phyloP scores from a whole-genome alignment of 53 echinoderm and acorn worm genomes.

The Temnopleurus reevesii region DNA sequence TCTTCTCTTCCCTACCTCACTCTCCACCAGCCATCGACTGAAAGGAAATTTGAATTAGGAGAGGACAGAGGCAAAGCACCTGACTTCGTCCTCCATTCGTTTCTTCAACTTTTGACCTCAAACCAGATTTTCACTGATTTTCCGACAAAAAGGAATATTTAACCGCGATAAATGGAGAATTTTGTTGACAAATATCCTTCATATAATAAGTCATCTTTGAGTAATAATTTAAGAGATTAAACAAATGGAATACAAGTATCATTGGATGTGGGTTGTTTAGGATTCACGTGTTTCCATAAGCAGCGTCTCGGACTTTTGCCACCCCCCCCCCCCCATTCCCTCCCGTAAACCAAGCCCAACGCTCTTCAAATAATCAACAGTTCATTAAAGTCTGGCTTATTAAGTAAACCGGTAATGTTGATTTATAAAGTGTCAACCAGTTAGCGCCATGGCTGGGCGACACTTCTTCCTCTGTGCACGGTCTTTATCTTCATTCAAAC shows the following conservation, averaged over 20 bases:
- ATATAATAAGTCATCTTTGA: no score
- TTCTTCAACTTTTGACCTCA: slow-evolving; percentile 53
- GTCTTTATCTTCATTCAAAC: slow-evolving; percentile 1
- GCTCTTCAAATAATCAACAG: background rate
- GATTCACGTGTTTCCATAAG: background rate
- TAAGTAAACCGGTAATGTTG: slow-evolving; percentile 39
- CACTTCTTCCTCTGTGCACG: background rate
- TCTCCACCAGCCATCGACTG: slow-evolving; percentile 10
- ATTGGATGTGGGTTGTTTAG: background rate
- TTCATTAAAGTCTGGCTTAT: slow-evolving; percentile 32
- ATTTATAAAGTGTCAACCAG: slow-evolving; percentile 46
- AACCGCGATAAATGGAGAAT: background rate
- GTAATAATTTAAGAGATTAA: no score
- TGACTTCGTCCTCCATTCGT: slow-evolving; percentile 38
- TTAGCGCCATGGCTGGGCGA: slow-evolving; percentile 44
- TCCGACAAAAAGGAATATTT: background rate
- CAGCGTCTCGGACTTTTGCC: background rate
- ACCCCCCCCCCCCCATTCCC: background rate
- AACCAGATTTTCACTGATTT: slow-evolving; percentile 26
- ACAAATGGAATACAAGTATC: background rate
- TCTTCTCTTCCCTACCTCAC: background rate
- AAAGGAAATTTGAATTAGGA: slow-evolving; percentile 56
- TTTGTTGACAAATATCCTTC: background rate
- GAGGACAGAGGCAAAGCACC: slow-evolving; percentile 38
- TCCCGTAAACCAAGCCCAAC: background rate